Evolutionary conservation across 1,140 invertebrate species (phyloP), one percentile per base, ranked within the genome.

Genomic region (Microplitis mediator): DNA sequence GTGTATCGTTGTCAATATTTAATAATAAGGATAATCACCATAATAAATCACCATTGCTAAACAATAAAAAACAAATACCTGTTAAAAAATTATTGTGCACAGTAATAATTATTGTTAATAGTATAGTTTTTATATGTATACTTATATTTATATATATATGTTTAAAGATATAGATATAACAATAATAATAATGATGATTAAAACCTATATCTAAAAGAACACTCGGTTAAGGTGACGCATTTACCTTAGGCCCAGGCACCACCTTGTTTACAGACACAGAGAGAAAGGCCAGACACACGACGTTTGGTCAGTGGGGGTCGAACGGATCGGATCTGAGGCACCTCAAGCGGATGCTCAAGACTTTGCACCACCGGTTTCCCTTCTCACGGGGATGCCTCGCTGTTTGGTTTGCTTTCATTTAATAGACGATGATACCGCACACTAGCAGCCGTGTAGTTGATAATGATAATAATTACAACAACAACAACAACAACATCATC

Each of bases 171-270:
- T 14, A 50, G 13, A 65, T 31, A 45, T 4, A 4, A 4, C 9
- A 16, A 45, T 31, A 65, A 58, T 23, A 31, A 23, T 23, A 23
- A 58, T 60, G 79, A 79, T 78, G 69, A 76, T 76, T 80, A 85
- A 81, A 86, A 68, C 85, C 84, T 87, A 84, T 84, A 86, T 84
- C 82, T 85, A 85, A 81, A 86, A 86, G 80, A 85, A 87, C 86
- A 87, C 85, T 87, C 85, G 82, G 79, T 87, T 87, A 87, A 87
- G 86, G 86, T 87, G 86, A 86, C 85, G 85, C 84, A 87, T 84
- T 87, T 87, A 87, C 86, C 86, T 87, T 87, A 83, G 85, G 85
- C 86, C 86, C 84, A 86, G 84, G 84, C 85, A 87, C 85, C 86
- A 87, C 86, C 86, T 87, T 87, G 85, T 81, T 87, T 85, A 86